Percentiles rank a stretch among this genome's conserved stretches.
Conservation (phyloP, 2,797 vertebrate genomes). For the Lithobates pipiens region DNA sequence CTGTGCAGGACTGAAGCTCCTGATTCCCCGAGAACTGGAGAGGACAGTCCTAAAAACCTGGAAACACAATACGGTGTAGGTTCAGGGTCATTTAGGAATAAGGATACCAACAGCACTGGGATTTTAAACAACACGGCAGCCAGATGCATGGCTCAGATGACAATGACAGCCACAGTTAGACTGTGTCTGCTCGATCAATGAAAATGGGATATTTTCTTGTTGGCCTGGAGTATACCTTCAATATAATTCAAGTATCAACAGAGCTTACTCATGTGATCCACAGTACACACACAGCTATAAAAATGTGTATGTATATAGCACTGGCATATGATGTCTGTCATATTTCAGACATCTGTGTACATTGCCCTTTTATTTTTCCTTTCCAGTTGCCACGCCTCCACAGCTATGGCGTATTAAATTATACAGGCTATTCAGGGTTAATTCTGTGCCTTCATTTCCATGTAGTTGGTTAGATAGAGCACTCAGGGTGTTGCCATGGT, state of each 20-base stretch:
- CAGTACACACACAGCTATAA: no score
- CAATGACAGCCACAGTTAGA: not conserved
- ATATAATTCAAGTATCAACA: no score
- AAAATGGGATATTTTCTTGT: not conserved
- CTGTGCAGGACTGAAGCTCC: not conserved
- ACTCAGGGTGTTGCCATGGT: slow-evolving; percentile 51
- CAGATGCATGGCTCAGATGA: not conserved
- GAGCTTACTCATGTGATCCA: no score
- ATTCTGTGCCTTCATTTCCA: slow-evolving; percentile 11
- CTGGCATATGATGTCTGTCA: no score
- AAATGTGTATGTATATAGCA: no score
- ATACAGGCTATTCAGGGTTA: not conserved
- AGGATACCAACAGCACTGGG: not conserved
- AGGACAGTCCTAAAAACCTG: not conserved
- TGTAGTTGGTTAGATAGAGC: slow-evolving; percentile 26
- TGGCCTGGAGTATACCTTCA: no score
- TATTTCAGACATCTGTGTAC: no score
- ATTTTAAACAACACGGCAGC: not conserved
- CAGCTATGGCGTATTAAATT: no score
- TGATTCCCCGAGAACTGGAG: not conserved
- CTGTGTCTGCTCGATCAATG: not conserved
- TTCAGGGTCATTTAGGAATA: not conserved
- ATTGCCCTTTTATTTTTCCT: no score
- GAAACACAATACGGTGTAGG: no score
- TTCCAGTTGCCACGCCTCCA: no score